Evolutionary conservation across 2,113 vertebrate species (phyloP).

Genomic region (Piliocolobus tephrosceles): DNA sequence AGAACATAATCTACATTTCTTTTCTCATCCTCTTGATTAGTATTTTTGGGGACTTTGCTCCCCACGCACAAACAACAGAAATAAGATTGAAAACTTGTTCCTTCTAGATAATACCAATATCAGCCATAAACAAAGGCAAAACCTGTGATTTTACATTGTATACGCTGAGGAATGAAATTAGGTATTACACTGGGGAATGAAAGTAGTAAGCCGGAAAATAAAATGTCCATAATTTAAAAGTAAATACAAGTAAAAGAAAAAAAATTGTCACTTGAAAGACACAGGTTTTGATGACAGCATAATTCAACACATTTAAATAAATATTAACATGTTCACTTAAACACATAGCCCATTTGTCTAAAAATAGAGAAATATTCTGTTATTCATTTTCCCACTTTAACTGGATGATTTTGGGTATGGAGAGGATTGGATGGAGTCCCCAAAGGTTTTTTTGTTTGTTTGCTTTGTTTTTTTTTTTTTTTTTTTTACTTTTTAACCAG

Average conservation of each 20-base stretch:
- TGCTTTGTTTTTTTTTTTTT: background rate
- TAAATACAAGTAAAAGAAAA: background rate
- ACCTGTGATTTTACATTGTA: background rate
- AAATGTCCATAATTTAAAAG: background rate
- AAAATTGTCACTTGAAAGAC: background rate
- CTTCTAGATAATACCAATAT: background rate
- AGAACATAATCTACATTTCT: background rate
- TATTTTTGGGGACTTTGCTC: background rate
- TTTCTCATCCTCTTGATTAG: background rate
- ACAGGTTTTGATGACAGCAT: background rate
- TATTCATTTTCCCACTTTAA: background rate
- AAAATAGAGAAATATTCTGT: background rate
- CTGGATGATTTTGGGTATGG: background rate
- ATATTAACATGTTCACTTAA: background rate
- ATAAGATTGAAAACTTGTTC: background rate
- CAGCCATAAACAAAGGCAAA: background rate
- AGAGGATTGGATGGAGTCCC: fast-evolving
- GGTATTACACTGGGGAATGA: background rate
- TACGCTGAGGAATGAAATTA: background rate
- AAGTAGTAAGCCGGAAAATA: background rate
- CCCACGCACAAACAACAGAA: background rate
- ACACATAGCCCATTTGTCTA: background rate
- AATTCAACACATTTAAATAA: background rate
- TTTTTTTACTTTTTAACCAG: background rate
- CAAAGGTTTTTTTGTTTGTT: no score